Base-by-base conservation (phyloP, 1,140 invertebrate species). In the Diorhabda elongata region DNA sequence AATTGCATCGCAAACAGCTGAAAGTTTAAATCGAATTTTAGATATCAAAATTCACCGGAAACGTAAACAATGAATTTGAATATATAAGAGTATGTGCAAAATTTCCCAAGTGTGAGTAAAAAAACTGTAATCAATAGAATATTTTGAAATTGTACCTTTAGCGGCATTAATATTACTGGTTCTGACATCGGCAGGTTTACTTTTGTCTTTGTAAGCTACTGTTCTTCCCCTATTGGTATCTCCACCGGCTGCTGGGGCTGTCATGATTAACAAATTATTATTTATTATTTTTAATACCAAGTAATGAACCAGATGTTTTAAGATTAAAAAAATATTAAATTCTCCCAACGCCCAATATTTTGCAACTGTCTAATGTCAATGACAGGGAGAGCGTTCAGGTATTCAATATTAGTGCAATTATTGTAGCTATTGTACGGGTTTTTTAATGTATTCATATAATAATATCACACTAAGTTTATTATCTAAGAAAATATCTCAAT, bases 1-100 rank as follows among this genome's bases (percentile, higher is more conserved):
- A 76, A 99, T 95, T 41, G 98, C 97, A 96, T 99, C 95, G 71
- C 96, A 93, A 64, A 99, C 96, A 85, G 97, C 97, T 98, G 80
- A 66, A 91, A 87, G 77, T 73, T 66, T 52, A 43, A 71, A 72
- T 63, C 45, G 47, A 41, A 56, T 43, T 66, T 61, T 69, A 57
- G 61, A 52, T 43, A 43, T 42, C 11, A 47, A 3, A 44, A 43
- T 56, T 5, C 9, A 5, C 8, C 4, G 5, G 9, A 9, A 6
- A 11, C 2, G n/a, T 4, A 65, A 26, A 11, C n/a, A 9, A 11
- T 56, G 44, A 11, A 26, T 26, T 26, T 26, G 26, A 26, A 26
- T 26, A 26, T 26, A 26, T 26, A 26, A 26, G 26, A 26, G 26
- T 26, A 26, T 26, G 26, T 26, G 26, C 26, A 26, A 26, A 26